A percentile compares a stretch with the other conserved stretches of the same genome.
Conservation (phyloP, 92 coral and sea anemone genomes). For the Umimayanthus chanpuru region DNA sequence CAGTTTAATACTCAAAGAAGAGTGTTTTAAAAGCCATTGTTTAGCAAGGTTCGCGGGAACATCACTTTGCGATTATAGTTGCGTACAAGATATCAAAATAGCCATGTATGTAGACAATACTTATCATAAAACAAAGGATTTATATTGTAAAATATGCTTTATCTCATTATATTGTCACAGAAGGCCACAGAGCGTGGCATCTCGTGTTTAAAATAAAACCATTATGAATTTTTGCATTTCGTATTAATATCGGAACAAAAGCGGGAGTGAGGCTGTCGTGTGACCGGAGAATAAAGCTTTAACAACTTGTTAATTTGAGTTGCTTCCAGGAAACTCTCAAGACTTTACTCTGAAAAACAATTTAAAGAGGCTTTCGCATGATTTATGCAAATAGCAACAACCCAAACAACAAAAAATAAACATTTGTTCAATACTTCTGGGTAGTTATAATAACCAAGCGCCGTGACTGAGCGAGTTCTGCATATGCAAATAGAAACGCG, state of each 20-base stretch:
- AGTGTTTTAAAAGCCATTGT: constrained; percentile 5
- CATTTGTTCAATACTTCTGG: constrained; percentile 1
- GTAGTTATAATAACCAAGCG: background rate
- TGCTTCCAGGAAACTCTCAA: background rate
- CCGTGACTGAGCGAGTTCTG: background rate
- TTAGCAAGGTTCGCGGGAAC: background rate
- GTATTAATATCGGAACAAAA: background rate
- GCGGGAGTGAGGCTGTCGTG: background rate
- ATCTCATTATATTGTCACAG: background rate
- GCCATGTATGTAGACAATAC: constrained; percentile 2
- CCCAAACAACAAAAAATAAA: background rate
- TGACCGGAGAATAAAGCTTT: background rate
- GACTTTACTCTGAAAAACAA: background rate
- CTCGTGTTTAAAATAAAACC: constrained; percentile 9
- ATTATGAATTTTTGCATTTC: background rate
- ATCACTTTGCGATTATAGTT: background rate
- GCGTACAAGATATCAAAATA: constrained; percentile 5
- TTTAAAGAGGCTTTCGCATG: background rate
- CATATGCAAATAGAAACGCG: background rate
- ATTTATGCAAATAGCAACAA: constrained; percentile 27
- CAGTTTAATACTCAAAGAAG: constrained; percentile 10
- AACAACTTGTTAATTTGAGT: background rate
- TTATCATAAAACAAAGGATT: background rate
- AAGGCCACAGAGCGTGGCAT: background rate
- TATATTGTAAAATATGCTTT: background rate